Conservation (phyloP, 2,113 vertebrate genomes). For the Menidia beryllina region DNA sequence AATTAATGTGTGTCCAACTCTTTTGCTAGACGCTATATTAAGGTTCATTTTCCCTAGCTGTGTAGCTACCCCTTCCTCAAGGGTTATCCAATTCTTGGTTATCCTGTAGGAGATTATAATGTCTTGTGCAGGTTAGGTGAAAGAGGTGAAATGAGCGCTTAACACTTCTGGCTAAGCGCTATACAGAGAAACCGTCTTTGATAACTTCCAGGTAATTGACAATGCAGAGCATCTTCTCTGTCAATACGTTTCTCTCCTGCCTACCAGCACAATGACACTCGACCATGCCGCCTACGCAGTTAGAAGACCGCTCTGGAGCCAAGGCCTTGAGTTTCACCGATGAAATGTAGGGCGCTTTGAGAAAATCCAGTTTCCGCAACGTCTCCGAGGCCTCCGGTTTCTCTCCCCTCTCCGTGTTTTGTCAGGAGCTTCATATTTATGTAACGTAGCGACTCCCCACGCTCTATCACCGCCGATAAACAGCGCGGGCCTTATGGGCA, state of each 20-base stretch:
- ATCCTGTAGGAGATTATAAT: slow-evolving; percentile 15
- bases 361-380: too few species aligned
- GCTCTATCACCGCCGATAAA: background rate
- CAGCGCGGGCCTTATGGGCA: background rate
- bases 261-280: slow-evolving; percentile 1
- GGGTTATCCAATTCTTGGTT: too few species aligned
- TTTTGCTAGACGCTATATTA: too few species aligned
- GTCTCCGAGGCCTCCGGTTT: slow-evolving; percentile 15
- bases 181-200: slow-evolving; percentile 38
- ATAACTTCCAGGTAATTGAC: slow-evolving; percentile 59
- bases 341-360: too few species aligned
- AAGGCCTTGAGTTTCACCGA: too few species aligned
- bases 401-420: slow-evolving; percentile 7
- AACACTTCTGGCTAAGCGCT: slow-evolving; percentile 33
- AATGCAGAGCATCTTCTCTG: slow-evolving; percentile 33
- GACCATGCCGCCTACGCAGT: slow-evolving; percentile 51
- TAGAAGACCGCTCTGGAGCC: slow-evolving; percentile 20
- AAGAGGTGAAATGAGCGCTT: slow-evolving; percentile 36
- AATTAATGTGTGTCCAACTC: too few species aligned
- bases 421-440: too few species aligned
- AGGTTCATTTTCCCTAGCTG: too few species aligned
- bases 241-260: slow-evolving; percentile 36
- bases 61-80: slow-evolving; percentile 1
- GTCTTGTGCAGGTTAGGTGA: slow-evolving; percentile 27
- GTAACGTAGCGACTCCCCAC: too few species aligned